These are phyloP conservation scores for Arbacia lixula DNA, from an alignment of 53 echinoderm and acorn worm genomes.

Conservation along the genomic window DNA sequence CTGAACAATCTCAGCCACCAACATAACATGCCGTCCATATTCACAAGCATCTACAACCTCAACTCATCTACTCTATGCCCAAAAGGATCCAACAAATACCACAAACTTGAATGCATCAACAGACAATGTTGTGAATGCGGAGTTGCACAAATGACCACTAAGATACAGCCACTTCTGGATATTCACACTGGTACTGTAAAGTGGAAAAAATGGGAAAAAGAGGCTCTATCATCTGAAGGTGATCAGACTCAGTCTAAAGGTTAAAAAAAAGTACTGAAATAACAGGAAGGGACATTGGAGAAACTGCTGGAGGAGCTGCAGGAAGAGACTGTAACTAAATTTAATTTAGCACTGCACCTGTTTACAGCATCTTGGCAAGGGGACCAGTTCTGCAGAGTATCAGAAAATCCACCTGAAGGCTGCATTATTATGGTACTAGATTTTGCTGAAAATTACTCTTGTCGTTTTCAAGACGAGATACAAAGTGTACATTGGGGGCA, in stretches of 20 bases:
- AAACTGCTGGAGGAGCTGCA: conserved; percentile 40
- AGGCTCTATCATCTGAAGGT: too few species aligned
- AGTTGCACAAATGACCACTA: neutral
- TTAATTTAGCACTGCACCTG: conserved; percentile 48
- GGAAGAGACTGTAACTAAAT: conserved; percentile 5
- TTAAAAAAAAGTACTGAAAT: conserved; percentile 14
- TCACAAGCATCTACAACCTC: conserved; percentile 40
- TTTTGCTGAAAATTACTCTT: conserved; percentile 71
- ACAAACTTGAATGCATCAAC: conserved; percentile 52
- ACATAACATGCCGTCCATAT: conserved; percentile 22
- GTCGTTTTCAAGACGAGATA: conserved; percentile 67
- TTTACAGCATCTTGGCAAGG: conserved; percentile 73
- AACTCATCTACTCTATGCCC: conserved; percentile 44
- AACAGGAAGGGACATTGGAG: conserved; percentile 7
- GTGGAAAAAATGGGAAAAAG: conserved; percentile 58
- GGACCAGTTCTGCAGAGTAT: neutral
- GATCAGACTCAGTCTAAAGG: too few species aligned
- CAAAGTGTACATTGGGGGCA: conserved; percentile 77
- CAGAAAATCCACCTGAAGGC: conserved; percentile 29
- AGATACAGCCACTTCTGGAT: neutral
- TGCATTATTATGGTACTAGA: conserved; percentile 54
- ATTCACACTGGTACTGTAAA: too few species aligned
- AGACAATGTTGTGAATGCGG: conserved; percentile 63
- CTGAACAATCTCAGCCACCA: conserved; percentile 50
- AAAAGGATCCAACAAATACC: conserved; percentile 11